Percentiles rank a stretch among this genome's conserved stretches.
phyloP scores from a whole-genome alignment of 2,888 invertebrate genomes.

The Drepanosiphum platanoidis region DNA sequence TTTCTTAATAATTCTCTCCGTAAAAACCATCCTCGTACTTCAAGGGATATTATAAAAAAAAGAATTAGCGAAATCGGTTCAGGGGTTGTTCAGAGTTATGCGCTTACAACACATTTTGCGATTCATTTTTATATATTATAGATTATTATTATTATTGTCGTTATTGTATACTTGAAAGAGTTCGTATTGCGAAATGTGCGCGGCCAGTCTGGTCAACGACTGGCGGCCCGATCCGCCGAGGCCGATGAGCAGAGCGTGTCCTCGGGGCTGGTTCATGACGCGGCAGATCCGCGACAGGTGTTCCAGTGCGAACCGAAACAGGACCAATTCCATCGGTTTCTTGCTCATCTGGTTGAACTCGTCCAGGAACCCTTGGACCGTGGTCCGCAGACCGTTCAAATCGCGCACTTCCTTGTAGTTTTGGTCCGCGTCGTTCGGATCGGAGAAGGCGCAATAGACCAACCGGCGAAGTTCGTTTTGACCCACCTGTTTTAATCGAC shows the following conservation, averaged over 20 bases:
- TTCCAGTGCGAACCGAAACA: conserved; percentile 91
- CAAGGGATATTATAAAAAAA: too few species aligned
- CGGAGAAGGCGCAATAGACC: conserved; percentile 94
- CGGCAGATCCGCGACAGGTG: conserved; percentile 91
- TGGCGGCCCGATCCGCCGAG: conserved; percentile 94
- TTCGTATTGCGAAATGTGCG: conserved; percentile 93
- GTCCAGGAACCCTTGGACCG: conserved; percentile 87
- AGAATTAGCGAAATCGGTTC: too few species aligned
- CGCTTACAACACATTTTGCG: too few species aligned
- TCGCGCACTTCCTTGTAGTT: conserved; percentile 89
- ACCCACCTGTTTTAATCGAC: conserved; percentile 3
- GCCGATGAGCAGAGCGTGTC: conserved; percentile 89
- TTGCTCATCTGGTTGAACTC: conserved; percentile 96
- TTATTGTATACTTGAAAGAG: conserved; percentile 78
- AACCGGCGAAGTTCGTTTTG: conserved; percentile 75
- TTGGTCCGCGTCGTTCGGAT: conserved; percentile 89
- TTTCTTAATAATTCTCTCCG: too few species aligned
- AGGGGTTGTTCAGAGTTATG: too few species aligned
- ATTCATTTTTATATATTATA: too few species aligned
- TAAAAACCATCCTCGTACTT: too few species aligned
- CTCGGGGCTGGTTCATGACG: conserved; percentile 89
- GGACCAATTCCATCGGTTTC: conserved; percentile 94
- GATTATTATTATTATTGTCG: too few species aligned
- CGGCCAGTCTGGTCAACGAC: conserved; percentile 86
- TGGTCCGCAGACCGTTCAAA: conserved; percentile 80